Evolutionary conservation across 2,113 vertebrate genomes (phyloP).

Genomic region (Forbesichthys agassizii): DNA sequence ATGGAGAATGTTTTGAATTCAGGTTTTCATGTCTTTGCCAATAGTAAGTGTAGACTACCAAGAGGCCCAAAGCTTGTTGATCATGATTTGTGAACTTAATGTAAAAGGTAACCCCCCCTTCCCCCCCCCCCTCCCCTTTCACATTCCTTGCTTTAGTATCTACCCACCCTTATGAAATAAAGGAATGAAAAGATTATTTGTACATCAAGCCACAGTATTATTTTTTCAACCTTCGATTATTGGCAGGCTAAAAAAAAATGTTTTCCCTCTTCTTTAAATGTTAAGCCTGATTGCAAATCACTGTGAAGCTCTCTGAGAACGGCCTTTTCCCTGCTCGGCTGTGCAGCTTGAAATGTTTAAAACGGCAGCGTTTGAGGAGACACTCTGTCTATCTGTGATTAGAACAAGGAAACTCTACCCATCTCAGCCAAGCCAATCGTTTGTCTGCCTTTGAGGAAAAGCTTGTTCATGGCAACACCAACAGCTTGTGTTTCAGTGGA

Average conservation of each 20-base stretch:
- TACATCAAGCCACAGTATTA: conserved; percentile 7
- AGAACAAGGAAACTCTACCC: conserved; percentile 4
- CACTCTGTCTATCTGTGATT: conserved; percentile 1
- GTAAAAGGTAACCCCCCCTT: neutral
- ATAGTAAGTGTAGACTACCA: neutral
- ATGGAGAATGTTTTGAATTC: no score
- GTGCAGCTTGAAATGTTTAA: conserved; percentile 37
- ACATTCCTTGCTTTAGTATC: neutral
- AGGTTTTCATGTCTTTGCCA: no score
- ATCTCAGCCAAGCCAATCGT: conserved; percentile 1
- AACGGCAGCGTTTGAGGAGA: conserved; percentile 11
- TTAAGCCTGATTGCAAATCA: conserved; percentile 42
- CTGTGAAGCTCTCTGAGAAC: conserved; percentile 6
- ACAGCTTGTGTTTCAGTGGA: neutral
- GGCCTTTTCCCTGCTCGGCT: conserved; percentile 17
- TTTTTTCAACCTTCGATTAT: conserved; percentile 11
- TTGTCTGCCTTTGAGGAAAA: neutral
- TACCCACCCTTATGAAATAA: conserved; percentile 11
- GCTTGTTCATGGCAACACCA: neutral
- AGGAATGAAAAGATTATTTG: conserved; percentile 25
- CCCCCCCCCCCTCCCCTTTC: neutral
- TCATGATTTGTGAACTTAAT: neutral
- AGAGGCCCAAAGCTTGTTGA: neutral
- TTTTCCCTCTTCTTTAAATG: conserved; percentile 15
- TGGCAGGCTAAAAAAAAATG: conserved; percentile 48